Percentiles rank a stretch among this genome's conserved stretches.
These are phyloP conservation scores for Eristalis intricaria DNA, from an alignment of 2,888 invertebrate genomes.

Conservation along the genomic window DNA sequence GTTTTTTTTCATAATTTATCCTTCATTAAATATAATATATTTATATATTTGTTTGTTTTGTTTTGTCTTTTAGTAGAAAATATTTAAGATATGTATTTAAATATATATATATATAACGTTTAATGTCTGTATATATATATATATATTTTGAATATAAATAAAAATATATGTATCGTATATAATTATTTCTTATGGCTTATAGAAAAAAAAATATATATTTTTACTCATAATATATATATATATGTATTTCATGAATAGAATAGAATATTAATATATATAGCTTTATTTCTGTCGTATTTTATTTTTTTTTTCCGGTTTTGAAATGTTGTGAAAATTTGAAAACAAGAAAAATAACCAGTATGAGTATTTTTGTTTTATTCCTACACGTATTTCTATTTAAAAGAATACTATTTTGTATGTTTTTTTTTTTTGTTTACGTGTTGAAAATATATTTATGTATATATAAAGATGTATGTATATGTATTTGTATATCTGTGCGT, in stretches of 20 bases:
- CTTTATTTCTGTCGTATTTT: not conserved
- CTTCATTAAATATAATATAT: slow-evolving; percentile 33
- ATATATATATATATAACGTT: slow-evolving; percentile 66
- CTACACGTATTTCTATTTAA: not conserved
- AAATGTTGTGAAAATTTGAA: not conserved
- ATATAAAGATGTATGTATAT: not conserved
- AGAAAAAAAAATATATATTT: slow-evolving; percentile 48
- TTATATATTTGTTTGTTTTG: slow-evolving; percentile 61
- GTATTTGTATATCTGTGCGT: slow-evolving; percentile 27
- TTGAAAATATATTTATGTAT: not conserved
- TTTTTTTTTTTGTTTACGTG: not conserved
- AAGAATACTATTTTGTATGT: slow-evolving; percentile 1
- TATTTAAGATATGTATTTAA: slow-evolving; percentile 74
- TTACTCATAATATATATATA: not conserved
- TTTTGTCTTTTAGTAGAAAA: slow-evolving; percentile 74
- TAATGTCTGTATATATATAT: slow-evolving; percentile 23
- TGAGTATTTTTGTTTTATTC: not conserved
- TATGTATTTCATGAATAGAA: slow-evolving; percentile 21
- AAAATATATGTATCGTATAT: slow-evolving; percentile 50
- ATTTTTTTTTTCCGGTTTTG: not conserved
- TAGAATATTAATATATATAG: slow-evolving; percentile 15
- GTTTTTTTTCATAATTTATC: not conserved
- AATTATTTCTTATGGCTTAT: slow-evolving; percentile 46
- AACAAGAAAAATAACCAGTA: not conserved
- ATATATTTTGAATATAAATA: slow-evolving; percentile 52